Percentiles rank a stretch among this genome's conserved stretches.
These are phyloP conservation scores for Pterobdella sp. DNA, from an alignment of 2,888 invertebrate species.

Conservation along the genomic window DNA sequence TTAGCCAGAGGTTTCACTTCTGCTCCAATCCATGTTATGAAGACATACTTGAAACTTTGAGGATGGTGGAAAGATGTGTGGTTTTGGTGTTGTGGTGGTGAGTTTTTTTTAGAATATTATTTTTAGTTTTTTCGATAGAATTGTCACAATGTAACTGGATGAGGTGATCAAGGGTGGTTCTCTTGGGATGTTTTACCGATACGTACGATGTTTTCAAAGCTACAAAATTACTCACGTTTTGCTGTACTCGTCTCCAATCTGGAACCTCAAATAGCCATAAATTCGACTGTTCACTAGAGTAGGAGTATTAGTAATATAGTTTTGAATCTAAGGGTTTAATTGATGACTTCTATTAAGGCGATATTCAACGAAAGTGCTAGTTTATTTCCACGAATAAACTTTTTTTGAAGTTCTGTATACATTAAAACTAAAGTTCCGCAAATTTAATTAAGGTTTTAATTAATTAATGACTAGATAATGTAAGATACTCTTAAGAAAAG, in stretches of 20 bases:
- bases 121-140: background rate
- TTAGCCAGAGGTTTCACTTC: background rate
- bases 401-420: too few relatives aligned
- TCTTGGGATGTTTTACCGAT: background rate
- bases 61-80: background rate
- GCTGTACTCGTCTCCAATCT: slow-evolving; percentile 9
- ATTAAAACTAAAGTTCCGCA: too few relatives aligned
- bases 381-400: too few relatives aligned
- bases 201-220: background rate
- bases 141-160: background rate
- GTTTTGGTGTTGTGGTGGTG: too few relatives aligned
- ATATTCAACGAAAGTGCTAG: too few relatives aligned
- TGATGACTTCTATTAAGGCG: too few relatives aligned
- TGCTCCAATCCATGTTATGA: background rate
- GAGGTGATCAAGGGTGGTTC: background rate
- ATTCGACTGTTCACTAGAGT: background rate
- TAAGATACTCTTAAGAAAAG: too few relatives aligned
- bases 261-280: background rate
- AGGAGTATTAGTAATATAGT: background rate
- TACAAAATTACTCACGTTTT: background rate
- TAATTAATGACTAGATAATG: too few relatives aligned
- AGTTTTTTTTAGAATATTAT: too few relatives aligned
- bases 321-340: too few relatives aligned
- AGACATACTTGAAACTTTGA: slow-evolving; percentile 5
- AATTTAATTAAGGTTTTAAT: too few relatives aligned